Base-by-base conservation (phyloP, 2,888 invertebrate species). In the Lamellibrachia columna region DNA sequence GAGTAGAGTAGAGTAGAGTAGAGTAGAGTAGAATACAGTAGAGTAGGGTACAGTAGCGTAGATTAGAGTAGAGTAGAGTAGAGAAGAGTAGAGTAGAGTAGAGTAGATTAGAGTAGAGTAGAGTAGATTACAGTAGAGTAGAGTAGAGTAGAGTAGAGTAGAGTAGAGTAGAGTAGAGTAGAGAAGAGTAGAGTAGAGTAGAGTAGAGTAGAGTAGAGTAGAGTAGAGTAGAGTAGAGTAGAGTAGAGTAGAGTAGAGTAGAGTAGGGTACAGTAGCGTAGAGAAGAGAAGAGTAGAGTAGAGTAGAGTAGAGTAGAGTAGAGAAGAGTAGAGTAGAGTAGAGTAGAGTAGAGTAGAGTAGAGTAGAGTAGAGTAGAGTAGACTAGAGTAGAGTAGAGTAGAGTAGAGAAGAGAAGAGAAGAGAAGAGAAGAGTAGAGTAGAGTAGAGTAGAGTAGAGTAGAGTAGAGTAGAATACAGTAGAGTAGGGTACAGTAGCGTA, bases 361-460 rank as follows among this genome's bases (percentile, higher is more conserved):
- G 8, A 9, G 92, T 22, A 92, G 90, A 8, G 92, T 55, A 8
- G 53, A 52, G 8, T 55, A 91, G 15, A 8, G 92, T 15, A 91
- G 92, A 7, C 53, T 55, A 7, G 90, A 52, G 11, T 55, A 91
- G 8, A 9, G 92, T 22, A 92, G 90, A 15, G 92, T 55, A 8
- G 92, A 28, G 7, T 55, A 91, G 15, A 9, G 92, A 22, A 91
- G 22, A 15, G 22, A 22, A 90, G 15, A 90, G 90, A 90, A 22
- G 15, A 90, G 90, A 90, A 90, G 90, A 90, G 90, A 15, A 90
- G 90, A 90, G 90, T 90, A 90, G 90, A 90, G 92, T 7, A 75
- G 90, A 90, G 90, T 90, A 90, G 90, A 90, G 90, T 90, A 90
- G 90, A 90, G 90, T 90, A 90, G 90, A 90, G 90, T 90, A 90